Percentiles rank a stretch among this genome's conserved stretches.
Conservation (phyloP, 2,888 invertebrate genomes). For the Ichneumoninae sp. region DNA sequence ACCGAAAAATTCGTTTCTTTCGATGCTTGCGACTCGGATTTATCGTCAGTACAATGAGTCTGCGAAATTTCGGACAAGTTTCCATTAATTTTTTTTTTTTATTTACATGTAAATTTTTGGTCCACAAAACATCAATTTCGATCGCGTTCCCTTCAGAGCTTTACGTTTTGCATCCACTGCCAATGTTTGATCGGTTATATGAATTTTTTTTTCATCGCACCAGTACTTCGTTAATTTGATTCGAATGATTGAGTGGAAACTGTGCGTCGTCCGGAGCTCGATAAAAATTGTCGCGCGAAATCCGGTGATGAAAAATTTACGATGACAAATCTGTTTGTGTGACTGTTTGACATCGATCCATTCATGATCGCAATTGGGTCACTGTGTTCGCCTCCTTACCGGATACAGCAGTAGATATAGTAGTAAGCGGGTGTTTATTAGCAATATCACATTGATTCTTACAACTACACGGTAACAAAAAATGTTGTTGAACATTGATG, state of each 20-base stretch:
- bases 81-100: background rate
- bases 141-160: background rate
- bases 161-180: background rate
- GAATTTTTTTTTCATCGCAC: background rate
- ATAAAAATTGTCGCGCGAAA: background rate
- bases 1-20: slow-evolving; percentile 25
- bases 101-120: background rate
- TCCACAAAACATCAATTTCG: background rate
- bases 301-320: background rate
- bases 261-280: background rate
- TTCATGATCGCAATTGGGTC: background rate
- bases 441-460: too few relatives aligned
- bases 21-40: background rate
- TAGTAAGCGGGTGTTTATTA: too few relatives aligned
- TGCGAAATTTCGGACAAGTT: background rate
- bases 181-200: background rate
- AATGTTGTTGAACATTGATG: too few relatives aligned
- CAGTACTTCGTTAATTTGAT: background rate
- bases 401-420: too few relatives aligned
- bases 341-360: background rate
- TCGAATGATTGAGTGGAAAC: background rate
- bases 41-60: background rate
- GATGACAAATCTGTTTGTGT: background rate
- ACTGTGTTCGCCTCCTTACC: background rate
- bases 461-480: too few relatives aligned